Conservation (phyloP, 2,888 invertebrate species). For the Boloria euphrosyne region DNA sequence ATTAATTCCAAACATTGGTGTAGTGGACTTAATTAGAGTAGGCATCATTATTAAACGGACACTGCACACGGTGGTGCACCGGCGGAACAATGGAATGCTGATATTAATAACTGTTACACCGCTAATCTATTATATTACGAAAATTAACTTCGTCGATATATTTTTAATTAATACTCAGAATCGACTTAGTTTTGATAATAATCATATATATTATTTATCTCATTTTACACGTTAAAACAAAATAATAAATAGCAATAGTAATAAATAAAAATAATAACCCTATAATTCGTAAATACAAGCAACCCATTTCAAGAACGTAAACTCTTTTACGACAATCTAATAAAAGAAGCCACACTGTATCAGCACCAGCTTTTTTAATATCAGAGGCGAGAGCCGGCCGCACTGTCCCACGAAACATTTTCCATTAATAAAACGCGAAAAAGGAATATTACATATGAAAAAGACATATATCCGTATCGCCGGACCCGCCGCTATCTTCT, state of each 20-base stretch:
- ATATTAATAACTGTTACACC: constrained; percentile 55
- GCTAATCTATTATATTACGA: constrained; percentile 26
- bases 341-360: constrained; percentile 73
- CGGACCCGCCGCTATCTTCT: constrained; percentile 81
- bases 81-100: constrained; percentile 52
- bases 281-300: constrained; percentile 37
- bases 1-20: constrained; percentile 82
- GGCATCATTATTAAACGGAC: constrained; percentile 52
- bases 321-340: constrained; percentile 71
- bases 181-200: background rate
- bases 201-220: background rate
- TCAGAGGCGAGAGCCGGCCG: constrained; percentile 72
- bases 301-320: constrained; percentile 54
- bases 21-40: constrained; percentile 81
- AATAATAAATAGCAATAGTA: background rate
- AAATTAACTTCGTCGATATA: constrained; percentile 34
- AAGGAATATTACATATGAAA: constrained; percentile 83
- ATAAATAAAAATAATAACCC: constrained; percentile 35
- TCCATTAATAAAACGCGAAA: constrained; percentile 84
- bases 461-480: constrained; percentile 82
- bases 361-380: constrained; percentile 74
- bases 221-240: background rate
- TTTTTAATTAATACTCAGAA: background rate
- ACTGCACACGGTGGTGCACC: constrained; percentile 46
- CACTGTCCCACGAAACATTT: constrained; percentile 81